Evolutionary conservation across 2,888 invertebrate genomes (phyloP).

Genomic region (Pterobdella sp.): DNA sequence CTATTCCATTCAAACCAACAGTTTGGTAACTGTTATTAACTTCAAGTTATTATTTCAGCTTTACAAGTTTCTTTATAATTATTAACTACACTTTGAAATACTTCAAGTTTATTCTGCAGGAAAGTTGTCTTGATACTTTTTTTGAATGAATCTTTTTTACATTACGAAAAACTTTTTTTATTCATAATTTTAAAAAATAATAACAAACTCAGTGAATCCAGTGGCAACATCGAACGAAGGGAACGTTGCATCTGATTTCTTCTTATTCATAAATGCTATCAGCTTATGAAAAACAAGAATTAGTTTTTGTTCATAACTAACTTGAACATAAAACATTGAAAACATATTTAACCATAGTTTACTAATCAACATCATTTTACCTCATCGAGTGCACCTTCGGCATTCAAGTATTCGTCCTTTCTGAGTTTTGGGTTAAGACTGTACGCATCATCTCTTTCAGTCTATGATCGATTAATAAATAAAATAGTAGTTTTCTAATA

Average conservation of each 20-base stretch:
- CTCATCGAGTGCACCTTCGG: neutral
- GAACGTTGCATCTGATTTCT: constrained; percentile 7
- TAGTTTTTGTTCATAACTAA: neutral
- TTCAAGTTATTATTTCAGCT: neutral
- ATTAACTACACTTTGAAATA: no score
- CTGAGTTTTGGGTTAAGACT: neutral
- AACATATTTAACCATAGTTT: neutral
- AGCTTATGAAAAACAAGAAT: neutral
- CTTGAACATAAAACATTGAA: neutral
- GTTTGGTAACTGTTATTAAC: neutral
- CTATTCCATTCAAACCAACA: neutral
- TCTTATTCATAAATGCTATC: neutral
- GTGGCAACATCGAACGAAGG: neutral
- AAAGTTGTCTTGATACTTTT: no score
- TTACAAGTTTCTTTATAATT: neutral
- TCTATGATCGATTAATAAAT: neutral
- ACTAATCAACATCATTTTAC: neutral
- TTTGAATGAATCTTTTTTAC: no score
- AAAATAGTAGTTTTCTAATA: neutral
- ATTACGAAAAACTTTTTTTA: neutral
- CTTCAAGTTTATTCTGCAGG: no score
- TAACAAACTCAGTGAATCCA: constrained; percentile 3
- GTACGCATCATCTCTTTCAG: constrained; percentile 4
- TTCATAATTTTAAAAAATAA: neutral
- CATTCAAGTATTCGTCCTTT: neutral